These are phyloP conservation scores for Mandrillus leucophaeus DNA, from an alignment of 2,113 vertebrate species.

Conservation along the genomic window DNA sequence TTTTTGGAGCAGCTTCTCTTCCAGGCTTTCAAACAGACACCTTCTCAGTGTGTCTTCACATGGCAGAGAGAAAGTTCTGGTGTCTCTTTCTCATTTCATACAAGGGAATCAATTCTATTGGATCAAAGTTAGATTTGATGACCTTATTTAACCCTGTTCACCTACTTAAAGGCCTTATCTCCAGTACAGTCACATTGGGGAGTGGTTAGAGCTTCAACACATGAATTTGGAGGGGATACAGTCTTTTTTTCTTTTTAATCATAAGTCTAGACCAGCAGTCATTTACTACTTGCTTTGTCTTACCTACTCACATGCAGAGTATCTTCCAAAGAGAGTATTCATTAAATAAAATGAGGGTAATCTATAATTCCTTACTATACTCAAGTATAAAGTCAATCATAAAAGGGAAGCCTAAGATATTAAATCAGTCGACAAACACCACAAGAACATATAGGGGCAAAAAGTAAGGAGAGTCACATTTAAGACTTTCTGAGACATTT, in stretches of 20 bases:
- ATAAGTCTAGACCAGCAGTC: no score
- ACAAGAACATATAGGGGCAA: not conserved
- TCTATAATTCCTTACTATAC: not conserved
- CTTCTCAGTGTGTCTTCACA: not conserved
- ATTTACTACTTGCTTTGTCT: not conserved
- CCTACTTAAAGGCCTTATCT: not conserved
- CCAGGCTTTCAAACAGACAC: not conserved
- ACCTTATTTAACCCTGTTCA: not conserved
- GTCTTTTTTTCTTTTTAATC: not conserved
- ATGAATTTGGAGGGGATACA: not conserved
- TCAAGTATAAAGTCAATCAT: not conserved
- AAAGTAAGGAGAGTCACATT: not conserved
- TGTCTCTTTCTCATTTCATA: not conserved
- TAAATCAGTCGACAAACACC: not conserved
- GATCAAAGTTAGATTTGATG: not conserved
- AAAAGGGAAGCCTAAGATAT: not conserved
- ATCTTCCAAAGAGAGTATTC: not conserved
- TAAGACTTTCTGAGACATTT: not conserved
- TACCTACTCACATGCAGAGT: not conserved
- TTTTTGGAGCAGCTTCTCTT: not conserved
- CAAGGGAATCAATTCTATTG: not conserved
- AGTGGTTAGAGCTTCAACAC: not conserved
- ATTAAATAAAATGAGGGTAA: not conserved
- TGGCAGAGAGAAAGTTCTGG: not conserved
- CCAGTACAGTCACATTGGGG: not conserved